Evolutionary conservation across 2,888 invertebrate genomes (phyloP).

Genomic region (Hyposoter dolosus): DNA sequence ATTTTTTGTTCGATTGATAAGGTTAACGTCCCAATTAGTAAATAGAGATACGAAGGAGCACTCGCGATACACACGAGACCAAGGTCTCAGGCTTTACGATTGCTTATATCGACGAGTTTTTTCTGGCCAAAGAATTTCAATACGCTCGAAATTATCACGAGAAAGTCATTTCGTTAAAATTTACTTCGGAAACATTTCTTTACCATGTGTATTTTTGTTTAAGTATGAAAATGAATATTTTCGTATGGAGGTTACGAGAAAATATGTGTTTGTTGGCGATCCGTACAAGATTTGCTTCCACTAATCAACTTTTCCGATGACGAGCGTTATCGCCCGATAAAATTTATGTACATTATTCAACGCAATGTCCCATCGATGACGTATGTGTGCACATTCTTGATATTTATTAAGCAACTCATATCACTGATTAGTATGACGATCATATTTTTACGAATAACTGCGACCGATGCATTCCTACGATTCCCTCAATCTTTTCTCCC

Average conservation of each 20-base stretch:
- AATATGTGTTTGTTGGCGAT: not conserved
- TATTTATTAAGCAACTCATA: conserved; percentile 24
- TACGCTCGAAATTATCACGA: not conserved
- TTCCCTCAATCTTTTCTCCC: not conserved
- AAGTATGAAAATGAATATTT: not conserved
- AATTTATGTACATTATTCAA: not conserved
- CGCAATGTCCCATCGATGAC: conserved; percentile 5
- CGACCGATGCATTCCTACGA: not conserved
- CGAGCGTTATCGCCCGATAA: conserved; percentile 4
- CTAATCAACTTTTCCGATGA: conserved; percentile 14
- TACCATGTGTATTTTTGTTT: too few relatives aligned
- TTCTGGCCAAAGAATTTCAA: not conserved
- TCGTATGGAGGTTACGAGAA: not conserved
- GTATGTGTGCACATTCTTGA: conserved; percentile 4
- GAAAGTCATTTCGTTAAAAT: not conserved
- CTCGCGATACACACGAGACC: not conserved
- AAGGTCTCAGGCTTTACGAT: not conserved
- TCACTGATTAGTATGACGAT: conserved; percentile 20
- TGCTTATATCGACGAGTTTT: conserved; percentile 4
- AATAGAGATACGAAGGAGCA: not conserved
- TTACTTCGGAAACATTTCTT: not conserved
- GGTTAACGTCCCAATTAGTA: not conserved
- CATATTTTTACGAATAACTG: conserved; percentile 19
- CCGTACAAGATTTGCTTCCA: not conserved
- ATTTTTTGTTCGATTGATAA: not conserved